Evolutionary conservation across 2,888 invertebrate species (phyloP), one percentile per base, ranked within the genome.

Genomic region (Hirtodrosophila alboralis): DNA sequence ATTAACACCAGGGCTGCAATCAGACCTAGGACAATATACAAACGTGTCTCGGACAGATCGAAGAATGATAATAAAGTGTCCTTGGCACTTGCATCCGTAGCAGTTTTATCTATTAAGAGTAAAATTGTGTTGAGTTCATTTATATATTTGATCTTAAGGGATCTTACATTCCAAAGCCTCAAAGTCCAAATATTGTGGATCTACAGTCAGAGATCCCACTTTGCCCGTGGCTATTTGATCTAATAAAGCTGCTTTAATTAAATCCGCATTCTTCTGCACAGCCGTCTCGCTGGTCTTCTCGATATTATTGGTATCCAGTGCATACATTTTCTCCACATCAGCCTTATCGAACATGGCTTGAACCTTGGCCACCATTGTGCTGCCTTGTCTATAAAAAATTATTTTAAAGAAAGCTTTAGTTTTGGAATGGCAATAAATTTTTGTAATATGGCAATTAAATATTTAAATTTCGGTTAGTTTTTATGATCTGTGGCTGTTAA

Each of bases 11-110:
- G 90, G 0, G 96, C 96, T 0, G 93, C 94, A 53, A 97, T 94
- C 76, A 96, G 95, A 5, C 95, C 97, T 58, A 96, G 91, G 33
- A 97, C 96, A 61, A 96, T 94, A 92, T 96, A 96, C 60, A 96
- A 91, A 86, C 96, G 95, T 10, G 94, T 93, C 83, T 94, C 93
- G 0, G 95, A 93, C 37, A 95, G 88, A 40, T 93, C 92, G 91
- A 93, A 95, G 92, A 92, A 95, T 30, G 91, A 89, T 51, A 81
- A 77, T 2, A 91, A 40, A 27, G 90, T 89, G 14, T 92, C 92
- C 26, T 88, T 83, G 13, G 74, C 62, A 40, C 61, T 85, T 5
- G 36, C 30, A 3, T 84, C 81, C 28, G 70, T 58, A 0, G 89
- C 58, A 8, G 77, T 75, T 63, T 81, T 88, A 66, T 84, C 88